Evolutionary conservation across 2,888 invertebrate species (phyloP).

Genomic region (Coelinius sp.): DNA sequence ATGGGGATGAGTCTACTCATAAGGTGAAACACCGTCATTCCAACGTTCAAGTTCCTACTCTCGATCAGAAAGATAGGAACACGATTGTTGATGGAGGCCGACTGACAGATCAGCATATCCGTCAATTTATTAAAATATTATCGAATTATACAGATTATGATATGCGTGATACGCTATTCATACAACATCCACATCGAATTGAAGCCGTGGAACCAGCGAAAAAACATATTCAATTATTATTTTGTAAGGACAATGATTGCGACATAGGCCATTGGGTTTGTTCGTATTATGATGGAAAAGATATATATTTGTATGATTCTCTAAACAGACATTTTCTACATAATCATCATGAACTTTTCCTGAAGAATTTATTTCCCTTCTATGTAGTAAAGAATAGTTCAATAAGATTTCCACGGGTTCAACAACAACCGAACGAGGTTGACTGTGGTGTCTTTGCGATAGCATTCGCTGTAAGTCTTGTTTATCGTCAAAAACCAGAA

Average conservation of each 20-base stretch:
- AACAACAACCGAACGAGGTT: neutral
- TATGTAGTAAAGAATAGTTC: neutral
- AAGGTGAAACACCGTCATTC: no score
- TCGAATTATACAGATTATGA: slow-evolving; percentile 5
- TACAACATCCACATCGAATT: slow-evolving; percentile 13
- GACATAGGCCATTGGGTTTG: slow-evolving; percentile 41
- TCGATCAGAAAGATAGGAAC: no score
- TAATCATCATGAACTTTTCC: slow-evolving; percentile 21
- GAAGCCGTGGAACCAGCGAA: neutral
- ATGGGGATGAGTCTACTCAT: no score
- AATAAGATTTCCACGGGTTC: slow-evolving; percentile 12
- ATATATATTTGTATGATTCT: slow-evolving; percentile 36
- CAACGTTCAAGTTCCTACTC: no score
- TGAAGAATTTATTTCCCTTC: slow-evolving; percentile 13
- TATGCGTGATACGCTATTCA: slow-evolving; percentile 18
- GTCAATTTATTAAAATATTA: slow-evolving; percentile 15
- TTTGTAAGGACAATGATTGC: slow-evolving; percentile 18
- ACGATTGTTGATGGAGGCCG: neutral
- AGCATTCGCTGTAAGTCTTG: neutral
- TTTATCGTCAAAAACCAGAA: neutral
- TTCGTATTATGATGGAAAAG: slow-evolving; percentile 19
- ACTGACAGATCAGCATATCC: slow-evolving; percentile 31
- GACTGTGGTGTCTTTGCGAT: neutral
- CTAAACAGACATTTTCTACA: neutral
- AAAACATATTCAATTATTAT: slow-evolving; percentile 37